Base-by-base conservation (phyloP, 2,888 invertebrate species). In the Aporophyla lueneburgensis region DNA sequence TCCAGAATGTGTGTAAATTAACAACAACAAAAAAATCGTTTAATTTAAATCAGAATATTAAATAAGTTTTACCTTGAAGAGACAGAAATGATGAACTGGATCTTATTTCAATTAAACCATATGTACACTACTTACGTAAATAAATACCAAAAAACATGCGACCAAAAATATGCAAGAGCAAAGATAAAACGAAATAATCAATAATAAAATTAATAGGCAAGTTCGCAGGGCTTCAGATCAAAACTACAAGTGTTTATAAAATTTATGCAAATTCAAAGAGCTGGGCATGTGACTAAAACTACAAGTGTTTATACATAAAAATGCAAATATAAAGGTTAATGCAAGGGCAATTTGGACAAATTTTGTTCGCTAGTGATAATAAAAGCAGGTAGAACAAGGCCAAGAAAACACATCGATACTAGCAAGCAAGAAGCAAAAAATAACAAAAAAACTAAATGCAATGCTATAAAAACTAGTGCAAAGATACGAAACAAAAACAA, bases 221-320 rank as follows among this genome's bases (percentile, higher is more conserved):
- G 14, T 46, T 69, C 76, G 68, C 77, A 76, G 33, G n/a, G 76
- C 76, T 58, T 33, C 7, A 40, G 43, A 43, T 9, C 9, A 46
- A 46, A 46, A 46, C 12, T 9, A 7, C 9, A 46, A 10, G 43
- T 46, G 43, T 10, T 12, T 2, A 46, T 12, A 46, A 46, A 46
- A 46, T n/a, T n/a, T n/a, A n/a, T n/a, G n/a, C n/a, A n/a, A n/a
- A n/a, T n/a, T n/a, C n/a, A n/a, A n/a, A n/a, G n/a, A n/a, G n/a
- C n/a, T n/a, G n/a, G n/a, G n/a, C n/a, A n/a, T n/a, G n/a, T n/a
- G n/a, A n/a, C n/a, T n/a, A n/a, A n/a, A n/a, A n/a, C n/a, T n/a
- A n/a, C n/a, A n/a, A n/a, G n/a, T n/a, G n/a, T n/a, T n/a, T n/a
- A n/a, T n/a, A n/a, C n/a, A n/a, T n/a, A 1, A 46, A 46, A 33